phyloP scores from a whole-genome alignment of 2,797 vertebrate species.

The Serranus cabrilla region DNA sequence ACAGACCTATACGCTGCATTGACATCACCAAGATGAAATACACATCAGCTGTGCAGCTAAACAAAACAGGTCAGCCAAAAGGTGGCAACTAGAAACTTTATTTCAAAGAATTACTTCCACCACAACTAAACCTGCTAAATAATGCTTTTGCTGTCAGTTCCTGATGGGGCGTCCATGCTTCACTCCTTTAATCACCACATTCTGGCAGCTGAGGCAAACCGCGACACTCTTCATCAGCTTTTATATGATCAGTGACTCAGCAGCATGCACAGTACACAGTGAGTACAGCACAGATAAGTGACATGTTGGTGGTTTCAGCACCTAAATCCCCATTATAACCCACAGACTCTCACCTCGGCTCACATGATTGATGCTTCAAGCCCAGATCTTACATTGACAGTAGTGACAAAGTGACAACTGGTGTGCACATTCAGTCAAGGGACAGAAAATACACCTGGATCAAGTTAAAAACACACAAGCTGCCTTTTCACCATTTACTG shows the following conservation, averaged over 20 bases:
- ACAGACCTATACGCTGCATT: neutral
- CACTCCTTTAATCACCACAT: too few relatives aligned
- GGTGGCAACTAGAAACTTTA: neutral
- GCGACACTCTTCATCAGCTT: neutral
- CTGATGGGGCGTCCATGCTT: neutral
- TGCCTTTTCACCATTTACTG: slow-evolving; percentile 75
- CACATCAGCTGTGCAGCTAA: neutral
- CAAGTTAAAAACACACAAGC: slow-evolving; percentile 36
- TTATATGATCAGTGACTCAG: neutral
- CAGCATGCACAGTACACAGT: slow-evolving; percentile 52
- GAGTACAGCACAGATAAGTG: slow-evolving; percentile 18
- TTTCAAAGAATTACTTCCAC: neutral
- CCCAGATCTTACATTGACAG: slow-evolving; percentile 21
- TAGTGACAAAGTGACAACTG: slow-evolving; percentile 28
- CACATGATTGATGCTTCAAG: slow-evolving; percentile 25
- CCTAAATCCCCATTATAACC: neutral
- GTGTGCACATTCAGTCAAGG: slow-evolving; percentile 51
- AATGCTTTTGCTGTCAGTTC: neutral
- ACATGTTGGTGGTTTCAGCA: slow-evolving; percentile 16
- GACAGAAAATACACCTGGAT: slow-evolving; percentile 38
- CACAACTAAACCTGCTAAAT: neutral
- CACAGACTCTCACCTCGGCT: neutral
- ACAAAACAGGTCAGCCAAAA: neutral
- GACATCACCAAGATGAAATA: neutral
- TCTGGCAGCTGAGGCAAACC: too few relatives aligned